phyloP scores from a whole-genome alignment of 53 echinoderm and acorn worm species.

The Apostichopus leukothele region DNA sequence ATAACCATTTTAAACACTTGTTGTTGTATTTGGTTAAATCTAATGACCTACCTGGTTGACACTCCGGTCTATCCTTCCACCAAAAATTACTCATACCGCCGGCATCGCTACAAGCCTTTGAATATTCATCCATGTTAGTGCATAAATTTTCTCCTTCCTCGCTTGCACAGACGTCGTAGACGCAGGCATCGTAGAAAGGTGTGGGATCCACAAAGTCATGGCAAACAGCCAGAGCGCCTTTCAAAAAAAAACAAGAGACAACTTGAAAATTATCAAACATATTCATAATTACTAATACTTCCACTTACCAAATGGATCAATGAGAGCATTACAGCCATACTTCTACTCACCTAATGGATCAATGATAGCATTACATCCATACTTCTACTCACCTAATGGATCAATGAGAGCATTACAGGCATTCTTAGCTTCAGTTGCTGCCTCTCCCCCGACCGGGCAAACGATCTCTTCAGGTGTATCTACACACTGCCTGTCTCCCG shows the following conservation, averaged over 20 bases:
- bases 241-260: background rate
- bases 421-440: background rate
- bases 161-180: slow-evolving; percentile 11
- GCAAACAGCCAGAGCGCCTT: background rate
- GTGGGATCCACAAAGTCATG: slow-evolving; percentile 26
- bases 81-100: background rate
- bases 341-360: too few species aligned
- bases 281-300: too few species aligned
- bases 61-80: background rate
- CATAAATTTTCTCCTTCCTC: background rate
- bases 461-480: background rate
- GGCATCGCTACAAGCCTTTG: background rate
- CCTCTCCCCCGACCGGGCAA: background rate
- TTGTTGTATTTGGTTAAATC: too few species aligned
- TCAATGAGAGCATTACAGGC: background rate
- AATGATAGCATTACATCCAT: too few species aligned
- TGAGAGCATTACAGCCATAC: too few species aligned
- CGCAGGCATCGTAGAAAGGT: slow-evolving; percentile 4
- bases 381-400: background rate
- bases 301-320: too few species aligned
- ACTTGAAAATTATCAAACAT: too few species aligned
- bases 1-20: too few species aligned
- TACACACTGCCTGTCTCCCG: background rate
- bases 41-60: background rate
- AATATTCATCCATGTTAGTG: slow-evolving; percentile 16